Conservation (phyloP, 1,140 invertebrate species). For the Anastrepha obliqua region DNA sequence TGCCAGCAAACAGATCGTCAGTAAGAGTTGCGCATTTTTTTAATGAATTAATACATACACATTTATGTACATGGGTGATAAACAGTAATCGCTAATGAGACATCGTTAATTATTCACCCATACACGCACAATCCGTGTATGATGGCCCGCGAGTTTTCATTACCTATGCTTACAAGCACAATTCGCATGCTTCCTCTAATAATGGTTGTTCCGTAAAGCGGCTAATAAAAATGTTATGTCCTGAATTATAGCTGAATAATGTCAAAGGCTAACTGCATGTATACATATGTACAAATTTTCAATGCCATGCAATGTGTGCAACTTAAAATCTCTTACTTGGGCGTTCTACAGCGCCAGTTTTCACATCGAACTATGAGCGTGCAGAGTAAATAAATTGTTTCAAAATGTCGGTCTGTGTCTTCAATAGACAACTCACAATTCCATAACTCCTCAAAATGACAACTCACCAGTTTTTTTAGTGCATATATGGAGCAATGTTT, state of each 20-base stretch:
- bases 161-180: background rate
- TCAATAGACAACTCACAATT: background rate
- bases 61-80: too few species aligned
- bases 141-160: background rate
- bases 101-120: background rate
- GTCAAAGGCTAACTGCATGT: background rate
- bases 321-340: background rate
- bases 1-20: too few species aligned
- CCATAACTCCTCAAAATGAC: background rate
- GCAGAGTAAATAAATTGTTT: slow-evolving; percentile 19
- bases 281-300: slow-evolving; percentile 17
- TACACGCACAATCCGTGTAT: background rate
- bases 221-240: slow-evolving; percentile 39
- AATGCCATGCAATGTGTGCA: background rate
- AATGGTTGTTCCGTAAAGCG: background rate
- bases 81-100: background rate
- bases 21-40: too few species aligned
- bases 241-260: background rate
- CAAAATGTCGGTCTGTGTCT: background rate
- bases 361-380: background rate
- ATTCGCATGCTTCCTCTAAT: background rate
- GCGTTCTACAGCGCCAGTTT: too few species aligned
- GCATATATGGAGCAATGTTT: too few species aligned
- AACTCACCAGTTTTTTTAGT: background rate
- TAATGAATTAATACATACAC: too few species aligned